phyloP scores from a whole-genome alignment of 2,888 invertebrate species.

The Abrostola triplasia region DNA sequence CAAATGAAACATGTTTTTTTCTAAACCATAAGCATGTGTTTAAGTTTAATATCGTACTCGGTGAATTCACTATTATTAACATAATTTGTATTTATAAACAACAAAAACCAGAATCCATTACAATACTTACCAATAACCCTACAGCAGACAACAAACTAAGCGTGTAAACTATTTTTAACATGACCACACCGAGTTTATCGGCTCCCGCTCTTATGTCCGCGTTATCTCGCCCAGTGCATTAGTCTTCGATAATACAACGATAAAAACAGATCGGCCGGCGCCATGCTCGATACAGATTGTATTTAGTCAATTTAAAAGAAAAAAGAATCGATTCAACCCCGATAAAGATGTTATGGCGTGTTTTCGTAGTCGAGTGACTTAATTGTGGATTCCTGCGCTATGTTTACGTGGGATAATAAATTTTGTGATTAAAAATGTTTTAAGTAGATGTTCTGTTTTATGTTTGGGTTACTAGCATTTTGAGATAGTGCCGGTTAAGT shows the following conservation, averaged over 20 bases:
- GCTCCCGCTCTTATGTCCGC: constrained; percentile 85
- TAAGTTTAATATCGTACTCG: neutral
- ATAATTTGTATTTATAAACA: neutral
- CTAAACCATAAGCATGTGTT: neutral
- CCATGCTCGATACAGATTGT: constrained; percentile 85
- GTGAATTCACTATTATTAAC: neutral
- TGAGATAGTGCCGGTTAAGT: constrained; percentile 52
- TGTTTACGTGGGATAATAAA: constrained; percentile 69
- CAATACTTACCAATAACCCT: constrained; percentile 55
- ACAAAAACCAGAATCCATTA: constrained; percentile 28
- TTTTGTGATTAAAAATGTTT: constrained; percentile 65
- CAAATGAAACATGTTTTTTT: neutral
- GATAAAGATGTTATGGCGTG: constrained; percentile 86
- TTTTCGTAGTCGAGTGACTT: constrained; percentile 81
- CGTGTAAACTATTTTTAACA: constrained; percentile 88
- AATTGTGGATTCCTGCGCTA: constrained; percentile 84
- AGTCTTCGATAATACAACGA: constrained; percentile 86
- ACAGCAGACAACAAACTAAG: constrained; percentile 78
- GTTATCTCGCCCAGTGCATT: constrained; percentile 86
- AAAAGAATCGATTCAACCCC: constrained; percentile 78
- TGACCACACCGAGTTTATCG: constrained; percentile 87
- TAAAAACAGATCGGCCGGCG: constrained; percentile 86
- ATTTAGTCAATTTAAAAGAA: constrained; percentile 82
- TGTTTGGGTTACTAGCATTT: constrained; percentile 50
- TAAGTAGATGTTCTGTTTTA: constrained; percentile 59